Evolutionary conservation across 2,797 vertebrate species (phyloP).

Genomic region (Crocidura indochinensis): DNA sequence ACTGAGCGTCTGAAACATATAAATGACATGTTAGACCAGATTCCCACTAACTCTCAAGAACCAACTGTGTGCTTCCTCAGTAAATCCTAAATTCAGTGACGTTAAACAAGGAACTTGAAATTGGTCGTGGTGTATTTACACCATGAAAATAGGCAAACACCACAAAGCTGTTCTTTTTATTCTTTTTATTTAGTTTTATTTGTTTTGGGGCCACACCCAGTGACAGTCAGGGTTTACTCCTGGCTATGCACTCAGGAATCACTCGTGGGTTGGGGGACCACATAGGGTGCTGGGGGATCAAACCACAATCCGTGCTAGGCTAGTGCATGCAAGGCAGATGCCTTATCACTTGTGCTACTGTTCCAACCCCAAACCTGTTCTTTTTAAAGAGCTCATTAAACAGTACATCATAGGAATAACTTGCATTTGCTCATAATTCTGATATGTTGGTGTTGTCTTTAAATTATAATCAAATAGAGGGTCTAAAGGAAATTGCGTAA

Average conservation of each 20-base stretch:
- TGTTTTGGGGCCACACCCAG: too few relatives aligned
- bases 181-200: too few relatives aligned
- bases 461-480: conserved; percentile 16
- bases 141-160: not conserved
- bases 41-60: not conserved
- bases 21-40: not conserved
- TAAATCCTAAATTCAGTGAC: not conserved
- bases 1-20: not conserved
- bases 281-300: too few relatives aligned
- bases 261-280: too few relatives aligned
- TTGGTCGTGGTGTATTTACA: not conserved
- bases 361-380: too few relatives aligned
- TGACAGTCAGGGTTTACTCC: too few relatives aligned
- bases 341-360: too few relatives aligned
- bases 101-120: conserved; percentile 24
- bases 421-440: conserved; percentile 32
- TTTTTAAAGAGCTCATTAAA: not conserved
- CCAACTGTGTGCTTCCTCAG: not conserved
- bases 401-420: not conserved
- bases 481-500: too few relatives aligned
- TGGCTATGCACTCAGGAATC: too few relatives aligned
- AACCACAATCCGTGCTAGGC: too few relatives aligned
- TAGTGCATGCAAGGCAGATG: too few relatives aligned
- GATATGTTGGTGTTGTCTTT: not conserved
- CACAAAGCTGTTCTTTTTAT: too few relatives aligned